These are phyloP conservation scores for Bergia sp. DNA, from an alignment of 92 coral and sea anemone genomes.

Conservation along the genomic window DNA sequence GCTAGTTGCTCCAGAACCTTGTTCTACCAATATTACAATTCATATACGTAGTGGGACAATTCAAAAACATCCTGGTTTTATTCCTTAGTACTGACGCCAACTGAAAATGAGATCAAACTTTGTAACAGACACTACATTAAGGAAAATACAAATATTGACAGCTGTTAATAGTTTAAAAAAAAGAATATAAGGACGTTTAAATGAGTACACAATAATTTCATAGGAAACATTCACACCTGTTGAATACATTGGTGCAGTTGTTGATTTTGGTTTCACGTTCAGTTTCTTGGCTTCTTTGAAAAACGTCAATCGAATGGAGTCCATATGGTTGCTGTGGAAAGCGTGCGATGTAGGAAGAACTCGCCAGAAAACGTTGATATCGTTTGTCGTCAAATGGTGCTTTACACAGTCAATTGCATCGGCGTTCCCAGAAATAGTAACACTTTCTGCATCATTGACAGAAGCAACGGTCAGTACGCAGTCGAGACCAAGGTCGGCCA, in stretches of 20 bases:
- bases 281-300: slow-evolving; percentile 26
- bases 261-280: slow-evolving; percentile 44
- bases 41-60: too few relatives aligned
- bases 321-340: slow-evolving; percentile 86
- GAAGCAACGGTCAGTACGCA: slow-evolving; percentile 65
- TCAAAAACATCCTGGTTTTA: too few relatives aligned
- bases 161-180: too few relatives aligned
- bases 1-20: too few relatives aligned
- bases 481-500: slow-evolving; percentile 52
- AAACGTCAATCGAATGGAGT: slow-evolving; percentile 62
- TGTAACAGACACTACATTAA: too few relatives aligned
- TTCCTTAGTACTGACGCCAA: too few relatives aligned
- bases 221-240: slow-evolving; percentile 13
- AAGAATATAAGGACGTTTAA: too few relatives aligned
- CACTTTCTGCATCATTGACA: slow-evolving; percentile 69
- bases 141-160: too few relatives aligned
- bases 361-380: slow-evolving; percentile 64
- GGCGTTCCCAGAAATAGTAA: slow-evolving; percentile 79
- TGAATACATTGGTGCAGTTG: slow-evolving; percentile 71
- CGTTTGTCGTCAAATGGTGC: slow-evolving; percentile 45
- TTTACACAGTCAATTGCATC: slow-evolving; percentile 64
- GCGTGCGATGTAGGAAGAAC: slow-evolving; percentile 75
- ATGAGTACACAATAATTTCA: neutral
- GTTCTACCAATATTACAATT: too few relatives aligned
- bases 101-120: too few relatives aligned